A percentile compares a stretch with the other conserved stretches of the same genome.
phyloP scores from a whole-genome alignment of 2,888 invertebrate species.

The Halocaridina rubra region DNA sequence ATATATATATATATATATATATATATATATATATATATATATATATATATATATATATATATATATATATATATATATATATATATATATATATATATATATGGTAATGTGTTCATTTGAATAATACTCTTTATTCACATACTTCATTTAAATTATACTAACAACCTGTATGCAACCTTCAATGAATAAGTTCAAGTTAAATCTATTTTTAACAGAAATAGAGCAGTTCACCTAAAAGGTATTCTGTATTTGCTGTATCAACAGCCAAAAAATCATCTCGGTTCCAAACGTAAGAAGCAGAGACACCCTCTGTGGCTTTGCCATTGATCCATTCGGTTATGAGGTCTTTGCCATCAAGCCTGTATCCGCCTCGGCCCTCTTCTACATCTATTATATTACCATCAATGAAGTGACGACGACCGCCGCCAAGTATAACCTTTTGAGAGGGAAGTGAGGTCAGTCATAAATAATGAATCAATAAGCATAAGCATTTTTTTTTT shows the following conservation, averaged over 20 bases:
- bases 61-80: no score
- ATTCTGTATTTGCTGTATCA: slow-evolving; percentile 73
- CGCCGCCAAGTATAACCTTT: slow-evolving; percentile 84
- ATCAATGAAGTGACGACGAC: slow-evolving; percentile 74
- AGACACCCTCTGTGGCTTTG: slow-evolving; percentile 66
- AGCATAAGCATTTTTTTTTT: no score
- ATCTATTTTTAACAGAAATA: no score
- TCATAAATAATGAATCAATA: no score
- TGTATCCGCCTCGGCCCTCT: slow-evolving; percentile 68
- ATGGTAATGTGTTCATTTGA: no score
- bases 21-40: not conserved
- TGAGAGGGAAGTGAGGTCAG: no score
- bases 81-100: no score
- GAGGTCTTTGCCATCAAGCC: slow-evolving; percentile 76
- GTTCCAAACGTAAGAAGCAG: slow-evolving; percentile 73
- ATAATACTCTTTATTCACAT: no score
- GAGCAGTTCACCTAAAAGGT: slow-evolving; percentile 75
- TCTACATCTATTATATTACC: slow-evolving; percentile 18
- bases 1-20: not conserved
- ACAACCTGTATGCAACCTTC: no score
- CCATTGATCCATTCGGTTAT: slow-evolving; percentile 75
- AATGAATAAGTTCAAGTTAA: no score
- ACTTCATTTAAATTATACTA: no score
- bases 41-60: no score
- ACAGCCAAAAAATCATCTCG: slow-evolving; percentile 72